These are phyloP conservation scores for Paramuricea clavata DNA, from an alignment of 92 coral and sea anemone species.

Conservation along the genomic window DNA sequence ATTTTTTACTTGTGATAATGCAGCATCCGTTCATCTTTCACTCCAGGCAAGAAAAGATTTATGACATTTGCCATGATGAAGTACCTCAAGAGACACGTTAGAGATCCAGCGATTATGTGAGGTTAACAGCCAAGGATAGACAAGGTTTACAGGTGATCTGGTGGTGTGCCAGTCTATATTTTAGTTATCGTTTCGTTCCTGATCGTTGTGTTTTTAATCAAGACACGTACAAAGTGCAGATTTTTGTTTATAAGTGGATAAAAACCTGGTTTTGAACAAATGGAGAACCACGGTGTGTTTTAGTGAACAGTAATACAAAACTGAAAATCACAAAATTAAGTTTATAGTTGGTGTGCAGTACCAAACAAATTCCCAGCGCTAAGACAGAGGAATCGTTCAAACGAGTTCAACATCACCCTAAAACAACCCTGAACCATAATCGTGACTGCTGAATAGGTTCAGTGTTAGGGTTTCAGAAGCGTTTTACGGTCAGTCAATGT, in stretches of 20 bases:
- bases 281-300: neutral
- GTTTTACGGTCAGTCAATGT: too few relatives aligned
- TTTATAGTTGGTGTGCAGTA: neutral
- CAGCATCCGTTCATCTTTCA: neutral
- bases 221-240: neutral
- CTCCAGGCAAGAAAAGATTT: slow-evolving; percentile 84
- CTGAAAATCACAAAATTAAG: neutral
- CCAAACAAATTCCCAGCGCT: neutral
- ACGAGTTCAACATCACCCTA: too few relatives aligned
- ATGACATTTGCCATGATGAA: slow-evolving; percentile 95
- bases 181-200: neutral
- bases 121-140: too few relatives aligned
- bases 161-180: neutral
- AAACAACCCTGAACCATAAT: too few relatives aligned
- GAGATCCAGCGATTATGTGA: slow-evolving; percentile 62
- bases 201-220: neutral
- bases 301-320: neutral
- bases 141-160: neutral
- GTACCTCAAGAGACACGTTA: slow-evolving; percentile 82
- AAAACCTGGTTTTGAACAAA: slow-evolving; percentile 5
- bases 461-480: too few relatives aligned
- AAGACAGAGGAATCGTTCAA: neutral
- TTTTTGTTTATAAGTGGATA: neutral
- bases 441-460: too few relatives aligned
- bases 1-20: too few relatives aligned